These are phyloP conservation scores for Labeo calbasu DNA, from an alignment of 2,797 vertebrate species.

Conservation along the genomic window DNA sequence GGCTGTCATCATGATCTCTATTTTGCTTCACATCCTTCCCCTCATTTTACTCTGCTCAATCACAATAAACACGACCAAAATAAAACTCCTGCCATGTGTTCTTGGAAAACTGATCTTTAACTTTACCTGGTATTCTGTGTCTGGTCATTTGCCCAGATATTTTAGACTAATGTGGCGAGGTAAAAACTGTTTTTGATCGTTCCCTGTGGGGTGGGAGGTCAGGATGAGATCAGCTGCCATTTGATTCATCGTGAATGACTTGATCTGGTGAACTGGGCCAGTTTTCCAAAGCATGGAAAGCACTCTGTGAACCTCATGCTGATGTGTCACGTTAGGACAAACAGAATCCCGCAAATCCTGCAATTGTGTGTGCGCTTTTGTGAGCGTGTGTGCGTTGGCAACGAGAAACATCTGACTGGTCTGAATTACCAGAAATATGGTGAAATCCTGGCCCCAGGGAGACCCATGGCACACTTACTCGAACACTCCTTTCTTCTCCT, in stretches of 20 bases:
- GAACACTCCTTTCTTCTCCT: neutral
- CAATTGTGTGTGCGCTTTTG: conserved; percentile 18
- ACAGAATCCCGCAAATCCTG: conserved; percentile 46
- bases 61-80: conserved; percentile 20
- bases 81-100: conserved; percentile 31
- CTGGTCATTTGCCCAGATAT: conserved; percentile 41
- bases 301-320: conserved; percentile 42
- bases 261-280: conserved; percentile 40
- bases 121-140: conserved; percentile 42
- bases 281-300: conserved; percentile 51
- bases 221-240: conserved; percentile 48
- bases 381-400: conserved; percentile 37
- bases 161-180: conserved; percentile 24
- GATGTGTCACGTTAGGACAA: conserved; percentile 54
- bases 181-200: conserved; percentile 39
- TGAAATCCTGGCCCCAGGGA: conserved; percentile 40
- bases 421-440: conserved; percentile 54
- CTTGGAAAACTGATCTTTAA: conserved; percentile 45
- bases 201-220: conserved; percentile 20
- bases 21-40: conserved; percentile 14
- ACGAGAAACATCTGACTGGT: conserved; percentile 33
- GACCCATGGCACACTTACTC: conserved; percentile 23
- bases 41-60: neutral
- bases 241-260: conserved; percentile 39
- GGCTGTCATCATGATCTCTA: neutral